Evolutionary conservation across 2,888 invertebrate genomes (phyloP), one percentile per base, ranked within the genome.

Genomic region (Agrilus cyanescens): DNA sequence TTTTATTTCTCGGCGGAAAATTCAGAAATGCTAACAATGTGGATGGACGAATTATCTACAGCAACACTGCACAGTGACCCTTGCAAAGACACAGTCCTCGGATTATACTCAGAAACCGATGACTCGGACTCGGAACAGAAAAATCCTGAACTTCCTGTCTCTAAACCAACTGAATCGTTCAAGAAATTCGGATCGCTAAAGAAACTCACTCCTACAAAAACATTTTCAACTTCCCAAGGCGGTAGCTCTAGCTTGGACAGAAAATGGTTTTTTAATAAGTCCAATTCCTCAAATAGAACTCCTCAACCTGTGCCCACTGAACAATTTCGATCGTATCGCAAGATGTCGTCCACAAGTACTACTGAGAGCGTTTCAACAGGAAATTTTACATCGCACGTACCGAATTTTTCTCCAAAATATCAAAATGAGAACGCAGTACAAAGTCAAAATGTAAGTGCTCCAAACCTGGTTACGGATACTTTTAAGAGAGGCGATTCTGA

Each of bases 1-100:
- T 86, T 88, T 65, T 89, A 89, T 67, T 88, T 90, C 66, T 86
- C 89, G 0, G 82, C 83, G 33, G 86, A 85, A 59, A 75, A 81
- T 31, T 69, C 76, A 40, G 84, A 84, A 56, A 76, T 76, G 32
- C 70, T 84, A 52, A 73, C 73, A 31, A 73, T 79, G 41, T 90
- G 89, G 88, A 73, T 88, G 37, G 83, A 85, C 50, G 74, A 79
- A 46, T 73, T 82, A 44, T 69, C 73, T 7, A 69, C 74, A 42
- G 80, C 80, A 2, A 78, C 80, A 3, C 58, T 64, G 13, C 54
- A 55, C 37, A 51, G 54, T 32, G 61, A 62, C 37, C 43, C 53
- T 6, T 53, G 46, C 60, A 72, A 57, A 54, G 57, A 46, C 53
- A 64, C 53, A 50, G 63, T 65, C 30, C 48, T 56, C 7, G 65